Percentiles rank a stretch among this genome's conserved stretches.
Conservation (phyloP, 2,113 vertebrate genomes). For the Rhabdornis inornatus region DNA sequence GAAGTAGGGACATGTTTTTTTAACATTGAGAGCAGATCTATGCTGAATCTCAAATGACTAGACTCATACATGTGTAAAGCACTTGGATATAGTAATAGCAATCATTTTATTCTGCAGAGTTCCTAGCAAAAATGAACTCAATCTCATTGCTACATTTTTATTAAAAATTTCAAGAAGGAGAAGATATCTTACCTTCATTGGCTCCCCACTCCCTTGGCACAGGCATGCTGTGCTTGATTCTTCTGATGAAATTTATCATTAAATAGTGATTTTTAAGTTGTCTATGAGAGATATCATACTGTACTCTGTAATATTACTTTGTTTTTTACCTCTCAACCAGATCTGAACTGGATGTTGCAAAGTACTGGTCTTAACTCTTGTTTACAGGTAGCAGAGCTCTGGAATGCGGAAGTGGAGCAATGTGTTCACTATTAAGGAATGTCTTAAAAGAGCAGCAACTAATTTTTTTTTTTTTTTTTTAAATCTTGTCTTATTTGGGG, state of each 20-base stretch:
- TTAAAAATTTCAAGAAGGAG: neutral
- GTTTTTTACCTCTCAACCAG: neutral
- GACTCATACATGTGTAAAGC: neutral
- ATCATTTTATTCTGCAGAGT: neutral
- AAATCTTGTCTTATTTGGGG: neutral
- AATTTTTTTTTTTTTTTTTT: neutral
- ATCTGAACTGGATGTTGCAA: neutral
- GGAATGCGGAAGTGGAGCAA: neutral
- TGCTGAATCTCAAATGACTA: neutral
- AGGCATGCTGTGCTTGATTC: neutral
- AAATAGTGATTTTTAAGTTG: neutral
- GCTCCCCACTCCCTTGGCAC: neutral
- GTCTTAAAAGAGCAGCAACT: neutral
- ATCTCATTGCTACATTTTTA: neutral
- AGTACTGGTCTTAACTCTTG: neutral
- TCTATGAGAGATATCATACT: neutral
- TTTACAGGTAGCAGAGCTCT: neutral
- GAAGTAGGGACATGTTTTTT: neutral
- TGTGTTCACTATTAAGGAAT: accelerated
- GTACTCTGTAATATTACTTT: neutral
- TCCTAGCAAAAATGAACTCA: neutral
- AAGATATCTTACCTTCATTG: neutral
- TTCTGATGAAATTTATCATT: neutral
- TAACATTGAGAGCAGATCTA: neutral
- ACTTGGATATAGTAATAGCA: neutral